phyloP scores from a whole-genome alignment of 64 coral and sea anemone species.

The Stylophora pistillata region DNA sequence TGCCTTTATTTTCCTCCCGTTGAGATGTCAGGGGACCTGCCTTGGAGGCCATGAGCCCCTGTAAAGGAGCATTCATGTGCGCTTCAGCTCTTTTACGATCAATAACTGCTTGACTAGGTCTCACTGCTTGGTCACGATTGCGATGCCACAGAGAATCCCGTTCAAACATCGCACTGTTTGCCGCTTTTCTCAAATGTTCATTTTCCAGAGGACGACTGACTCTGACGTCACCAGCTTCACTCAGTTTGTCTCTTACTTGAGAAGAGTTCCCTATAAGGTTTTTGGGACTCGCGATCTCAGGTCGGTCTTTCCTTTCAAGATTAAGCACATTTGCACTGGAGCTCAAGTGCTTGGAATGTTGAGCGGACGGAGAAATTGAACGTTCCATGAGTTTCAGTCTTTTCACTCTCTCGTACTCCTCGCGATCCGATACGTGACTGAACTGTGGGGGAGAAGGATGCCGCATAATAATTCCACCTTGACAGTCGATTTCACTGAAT shows the following conservation, averaged over 20 bases:
- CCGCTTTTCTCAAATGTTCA: conserved; percentile 49
- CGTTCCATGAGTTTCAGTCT: conserved; percentile 68
- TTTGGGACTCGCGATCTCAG: conserved; percentile 31
- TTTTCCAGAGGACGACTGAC: conserved; percentile 65
- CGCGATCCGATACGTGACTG: conserved; percentile 60
- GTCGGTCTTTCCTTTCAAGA: conserved; percentile 44
- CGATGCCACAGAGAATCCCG: conserved; percentile 78
- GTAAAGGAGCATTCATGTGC: conserved; percentile 13
- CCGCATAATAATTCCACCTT: conserved; percentile 44
- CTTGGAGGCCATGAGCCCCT: conserved; percentile 67
- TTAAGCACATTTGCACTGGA: background rate
- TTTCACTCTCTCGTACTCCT: conserved; percentile 79
- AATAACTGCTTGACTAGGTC: conserved; percentile 53
- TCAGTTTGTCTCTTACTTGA: conserved; percentile 15
- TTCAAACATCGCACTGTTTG: conserved; percentile 58
- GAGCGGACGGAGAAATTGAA: conserved; percentile 39
- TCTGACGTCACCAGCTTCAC: conserved; percentile 31
- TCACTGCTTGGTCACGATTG: conserved; percentile 57
- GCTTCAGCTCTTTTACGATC: conserved; percentile 46
- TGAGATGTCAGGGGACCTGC: conserved; percentile 45
- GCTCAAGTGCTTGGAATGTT: conserved; percentile 34
- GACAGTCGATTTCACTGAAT: conserved; percentile 65
- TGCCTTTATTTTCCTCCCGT: conserved; percentile 27
- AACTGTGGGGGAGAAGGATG: conserved; percentile 58
- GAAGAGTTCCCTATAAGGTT: background rate